Percentiles rank a stretch among this genome's conserved stretches.
These are phyloP conservation scores for Scaptomyza caliginosa DNA, from an alignment of 2,888 invertebrate species.

Conservation along the genomic window DNA sequence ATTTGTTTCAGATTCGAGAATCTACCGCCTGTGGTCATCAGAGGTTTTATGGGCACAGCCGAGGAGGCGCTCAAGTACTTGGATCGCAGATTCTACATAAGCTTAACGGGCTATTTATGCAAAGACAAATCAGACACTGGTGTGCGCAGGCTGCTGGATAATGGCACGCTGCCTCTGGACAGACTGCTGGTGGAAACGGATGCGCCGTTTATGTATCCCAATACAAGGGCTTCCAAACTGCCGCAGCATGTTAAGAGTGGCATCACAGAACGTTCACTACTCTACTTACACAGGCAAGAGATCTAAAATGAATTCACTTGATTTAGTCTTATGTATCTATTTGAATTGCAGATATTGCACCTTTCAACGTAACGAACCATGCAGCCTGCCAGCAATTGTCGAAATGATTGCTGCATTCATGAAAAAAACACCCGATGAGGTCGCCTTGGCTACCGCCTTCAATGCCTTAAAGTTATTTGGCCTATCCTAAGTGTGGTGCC, in stretches of 20 bases:
- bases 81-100: constrained; percentile 93
- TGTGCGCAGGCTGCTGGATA: constrained; percentile 92
- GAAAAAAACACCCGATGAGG: constrained; percentile 93
- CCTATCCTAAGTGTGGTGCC: constrained; percentile 85
- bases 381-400: constrained; percentile 95
- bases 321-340: background rate
- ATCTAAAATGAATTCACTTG: background rate
- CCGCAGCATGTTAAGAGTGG: constrained; percentile 94
- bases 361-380: constrained; percentile 98
- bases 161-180: constrained; percentile 92
- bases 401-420: constrained; percentile 97
- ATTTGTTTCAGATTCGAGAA: constrained; percentile 82
- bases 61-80: constrained; percentile 93
- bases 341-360: constrained; percentile 90
- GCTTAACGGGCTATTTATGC: constrained; percentile 88
- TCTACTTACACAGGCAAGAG: constrained; percentile 83
- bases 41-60: constrained; percentile 95
- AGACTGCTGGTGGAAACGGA: constrained; percentile 95
- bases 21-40: constrained; percentile 92
- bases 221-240: constrained; percentile 95
- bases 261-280: constrained; percentile 90
- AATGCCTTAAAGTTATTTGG: constrained; percentile 96
- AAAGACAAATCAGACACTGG: constrained; percentile 95
- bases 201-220: constrained; percentile 98
- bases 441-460: constrained; percentile 94